Percentiles rank a stretch among this genome's conserved stretches.
Evolutionary conservation across 2,113 vertebrate genomes (phyloP).

Genomic region (Corythornis vintsioides): DNA sequence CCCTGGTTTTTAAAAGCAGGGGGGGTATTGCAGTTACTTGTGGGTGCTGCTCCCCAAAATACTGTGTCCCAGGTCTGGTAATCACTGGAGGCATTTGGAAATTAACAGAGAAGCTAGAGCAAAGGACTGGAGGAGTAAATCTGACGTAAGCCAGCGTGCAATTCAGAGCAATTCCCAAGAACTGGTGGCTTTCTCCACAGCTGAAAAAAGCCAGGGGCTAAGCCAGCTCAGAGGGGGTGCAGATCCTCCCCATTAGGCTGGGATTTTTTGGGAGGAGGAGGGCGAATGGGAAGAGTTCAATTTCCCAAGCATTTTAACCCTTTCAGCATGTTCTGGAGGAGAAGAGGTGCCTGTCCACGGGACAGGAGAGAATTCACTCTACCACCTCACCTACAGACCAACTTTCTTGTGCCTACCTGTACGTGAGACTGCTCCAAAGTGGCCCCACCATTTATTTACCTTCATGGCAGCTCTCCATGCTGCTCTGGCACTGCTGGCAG

Average conservation of each 20-base stretch:
- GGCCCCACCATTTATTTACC: not conserved
- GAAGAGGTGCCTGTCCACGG: not conserved
- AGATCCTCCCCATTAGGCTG: not conserved
- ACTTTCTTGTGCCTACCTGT: not conserved
- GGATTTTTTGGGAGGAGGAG: conserved; percentile 32
- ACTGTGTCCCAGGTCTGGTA: not conserved
- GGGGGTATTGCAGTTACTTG: not conserved
- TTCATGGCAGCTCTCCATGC: not conserved
- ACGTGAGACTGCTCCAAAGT: rapidly evolving
- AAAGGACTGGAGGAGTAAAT: conserved; percentile 61
- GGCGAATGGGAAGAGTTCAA: not conserved
- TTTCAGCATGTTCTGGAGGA: not conserved
- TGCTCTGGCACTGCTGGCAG: not conserved
- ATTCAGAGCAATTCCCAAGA: conserved; percentile 44
- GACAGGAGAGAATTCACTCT: not conserved
- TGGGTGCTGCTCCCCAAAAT: conserved; percentile 14
- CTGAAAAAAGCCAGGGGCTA: conserved; percentile 40
- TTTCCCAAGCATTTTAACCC: conserved; percentile 22
- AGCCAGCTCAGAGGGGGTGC: not conserved
- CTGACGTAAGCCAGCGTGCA: conserved; percentile 56
- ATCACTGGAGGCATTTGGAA: conserved; percentile 30
- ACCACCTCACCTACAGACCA: not conserved
- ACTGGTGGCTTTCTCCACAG: conserved; percentile 40
- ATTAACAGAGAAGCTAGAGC: conserved; percentile 46
- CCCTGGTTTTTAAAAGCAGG: not conserved